phyloP scores from a whole-genome alignment of 2,888 invertebrate species.

The Pterostichus madidus region DNA sequence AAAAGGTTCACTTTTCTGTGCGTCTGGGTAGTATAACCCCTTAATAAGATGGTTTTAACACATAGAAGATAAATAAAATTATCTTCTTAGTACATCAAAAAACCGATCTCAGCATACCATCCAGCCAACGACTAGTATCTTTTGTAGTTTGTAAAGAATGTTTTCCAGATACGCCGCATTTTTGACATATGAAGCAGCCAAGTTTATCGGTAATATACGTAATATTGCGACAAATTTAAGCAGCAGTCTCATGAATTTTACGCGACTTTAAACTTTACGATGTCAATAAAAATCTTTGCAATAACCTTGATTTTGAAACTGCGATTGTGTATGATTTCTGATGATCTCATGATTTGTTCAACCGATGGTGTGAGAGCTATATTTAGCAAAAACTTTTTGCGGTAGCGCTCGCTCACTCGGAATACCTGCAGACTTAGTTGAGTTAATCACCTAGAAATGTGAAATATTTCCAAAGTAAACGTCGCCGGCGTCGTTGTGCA shows the following conservation, averaged over 20 bases:
- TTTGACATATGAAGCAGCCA: slow-evolving; percentile 15
- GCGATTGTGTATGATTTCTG: slow-evolving; percentile 5
- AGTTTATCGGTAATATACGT: neutral
- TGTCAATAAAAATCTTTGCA: neutral
- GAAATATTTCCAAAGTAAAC: slow-evolving; percentile 33
- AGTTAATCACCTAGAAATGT: slow-evolving; percentile 52
- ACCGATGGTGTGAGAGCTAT: slow-evolving; percentile 14
- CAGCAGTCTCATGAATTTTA: neutral
- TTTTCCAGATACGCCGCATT: neutral
- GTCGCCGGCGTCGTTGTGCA: slow-evolving; percentile 4
- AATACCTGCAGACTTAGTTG: slow-evolving; percentile 43
- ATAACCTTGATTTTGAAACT: slow-evolving; percentile 37
- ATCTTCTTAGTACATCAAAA: no score
- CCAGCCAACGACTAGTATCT: no score
- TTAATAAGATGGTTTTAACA: no score
- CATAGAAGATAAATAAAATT: no score
- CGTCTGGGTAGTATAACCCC: no score
- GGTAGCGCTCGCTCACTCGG: slow-evolving; percentile 25
- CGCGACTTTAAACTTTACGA: neutral
- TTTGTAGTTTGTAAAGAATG: no score
- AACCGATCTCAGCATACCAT: no score
- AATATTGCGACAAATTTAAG: neutral
- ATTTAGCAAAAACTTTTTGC: slow-evolving; percentile 34
- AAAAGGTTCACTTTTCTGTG: no score
- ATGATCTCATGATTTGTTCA: slow-evolving; percentile 37